Percentiles rank a stretch among this genome's conserved stretches.
These are phyloP conservation scores for Masnerella sp. DNA, from an alignment of 2,888 invertebrate genomes.

Conservation along the genomic window DNA sequence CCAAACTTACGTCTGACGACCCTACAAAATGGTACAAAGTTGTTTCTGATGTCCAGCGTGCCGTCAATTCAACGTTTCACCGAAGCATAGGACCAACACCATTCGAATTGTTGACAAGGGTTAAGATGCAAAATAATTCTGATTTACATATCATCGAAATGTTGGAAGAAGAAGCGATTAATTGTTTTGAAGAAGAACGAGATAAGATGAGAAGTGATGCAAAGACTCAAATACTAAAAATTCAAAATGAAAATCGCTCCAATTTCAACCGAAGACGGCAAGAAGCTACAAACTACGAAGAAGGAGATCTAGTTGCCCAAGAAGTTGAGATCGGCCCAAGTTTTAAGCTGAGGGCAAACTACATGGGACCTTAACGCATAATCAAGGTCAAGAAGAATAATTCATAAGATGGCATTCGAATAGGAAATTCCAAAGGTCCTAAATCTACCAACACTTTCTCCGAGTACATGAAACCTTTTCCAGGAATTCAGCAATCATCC, in stretches of 20 bases:
- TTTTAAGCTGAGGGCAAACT: no score
- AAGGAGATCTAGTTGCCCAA: slow-evolving; percentile 65
- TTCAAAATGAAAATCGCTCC: slow-evolving; percentile 52
- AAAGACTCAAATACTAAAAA: slow-evolving; percentile 37
- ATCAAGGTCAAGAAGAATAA: no score
- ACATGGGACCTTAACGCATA: no score
- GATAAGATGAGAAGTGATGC: slow-evolving; percentile 19
- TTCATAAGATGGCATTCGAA: no score
- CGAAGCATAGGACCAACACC: slow-evolving; percentile 60
- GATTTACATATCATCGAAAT: slow-evolving; percentile 21
- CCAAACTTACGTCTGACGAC: slow-evolving; percentile 67
- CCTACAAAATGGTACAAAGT: slow-evolving; percentile 66
- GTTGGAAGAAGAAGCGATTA: slow-evolving; percentile 6
- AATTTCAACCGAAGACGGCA: slow-evolving; percentile 38
- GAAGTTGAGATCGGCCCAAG: no score
- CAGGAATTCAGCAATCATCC: no score
- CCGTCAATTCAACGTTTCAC: slow-evolving; percentile 64
- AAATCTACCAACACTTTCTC: no score
- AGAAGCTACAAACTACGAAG: slow-evolving; percentile 11
- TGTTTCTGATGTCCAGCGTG: slow-evolving; percentile 61
- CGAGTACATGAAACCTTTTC: no score
- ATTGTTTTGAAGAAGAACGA: slow-evolving; percentile 6
- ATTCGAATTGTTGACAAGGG: slow-evolving; percentile 23
- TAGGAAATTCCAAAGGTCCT: no score
- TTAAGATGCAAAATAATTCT: slow-evolving; percentile 7